Base-by-base conservation (phyloP, 2,113 vertebrate species). In the Sminthopsis crassicaudata region DNA sequence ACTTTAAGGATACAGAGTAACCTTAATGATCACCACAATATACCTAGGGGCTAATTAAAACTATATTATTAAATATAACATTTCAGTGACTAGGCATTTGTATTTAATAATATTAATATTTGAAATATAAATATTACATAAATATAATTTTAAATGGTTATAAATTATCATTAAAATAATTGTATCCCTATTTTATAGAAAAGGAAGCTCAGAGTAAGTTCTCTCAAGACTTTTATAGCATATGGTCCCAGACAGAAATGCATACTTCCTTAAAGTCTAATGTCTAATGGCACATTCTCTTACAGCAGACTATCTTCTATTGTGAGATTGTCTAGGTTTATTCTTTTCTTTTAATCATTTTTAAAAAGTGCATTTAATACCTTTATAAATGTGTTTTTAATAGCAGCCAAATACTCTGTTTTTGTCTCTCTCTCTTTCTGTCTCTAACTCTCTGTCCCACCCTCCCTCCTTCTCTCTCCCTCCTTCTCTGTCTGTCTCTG, bases 391-490 rank as follows among this genome's bases (percentile, higher is more conserved):
- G 27, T 10, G 1, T 57, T 60, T 84, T 76, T 84, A 22, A 84
- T 84, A 84, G 67, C 67, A 42, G 50, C 50, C 50, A 42, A 84
- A 23, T 84, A 7, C 67, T 84, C 2, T 27, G 8, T 11, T 19
- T 46, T 3, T 50, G 1, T 1, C 11, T 2, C 52, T 24, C 1
- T 0, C 9, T 51, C 9, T 25, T 9, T 7, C 36, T 5, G 19
- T 89, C 8, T 53, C n/a, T 60, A 8, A 27, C 19, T 5, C 10
- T 16, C 6, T 16, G 1, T 42, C 0, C 14, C 30, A 12, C 2
- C 8, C 14, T 19, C 12, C 2, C 7, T 14, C 7, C 3, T 24
- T 7, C 25, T 2, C 9, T 22, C 7, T 25, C 90, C 3, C 23
- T 14, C 36, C 46, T 16, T 12, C 46, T 48, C 46, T 48, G 46